These are phyloP conservation scores for Stenopsyche tienmushanensis DNA, from an alignment of 1,140 invertebrate genomes.

Conservation along the genomic window DNA sequence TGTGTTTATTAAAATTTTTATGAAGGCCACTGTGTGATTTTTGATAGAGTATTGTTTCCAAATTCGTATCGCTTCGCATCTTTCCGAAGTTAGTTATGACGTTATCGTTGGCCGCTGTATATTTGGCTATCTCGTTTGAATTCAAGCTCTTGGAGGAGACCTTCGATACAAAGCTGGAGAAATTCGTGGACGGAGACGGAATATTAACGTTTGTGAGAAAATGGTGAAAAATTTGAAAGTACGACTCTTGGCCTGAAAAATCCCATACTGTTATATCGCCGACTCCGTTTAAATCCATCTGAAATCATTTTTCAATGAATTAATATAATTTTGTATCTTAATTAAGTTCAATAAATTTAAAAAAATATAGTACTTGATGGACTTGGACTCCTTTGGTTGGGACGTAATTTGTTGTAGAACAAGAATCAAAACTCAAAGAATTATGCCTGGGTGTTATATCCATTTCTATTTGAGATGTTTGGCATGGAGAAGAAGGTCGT, in stretches of 20 bases:
- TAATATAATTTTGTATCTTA: background rate
- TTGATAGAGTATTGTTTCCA: constrained; percentile 39
- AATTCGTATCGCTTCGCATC: constrained; percentile 29
- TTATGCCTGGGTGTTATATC: constrained; percentile 63
- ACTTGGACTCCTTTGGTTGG: constrained; percentile 72
- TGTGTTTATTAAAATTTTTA: constrained; percentile 27
- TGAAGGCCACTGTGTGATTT: constrained; percentile 43
- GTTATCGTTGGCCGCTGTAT: constrained; percentile 39
- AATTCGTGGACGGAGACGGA: constrained; percentile 38
- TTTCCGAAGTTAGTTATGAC: constrained; percentile 39
- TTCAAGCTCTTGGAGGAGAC: constrained; percentile 19
- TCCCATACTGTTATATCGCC: constrained; percentile 78
- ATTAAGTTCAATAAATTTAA: background rate
- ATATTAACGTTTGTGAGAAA: constrained; percentile 62
- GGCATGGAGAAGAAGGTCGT: constrained; percentile 48
- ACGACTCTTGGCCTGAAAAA: constrained; percentile 80
- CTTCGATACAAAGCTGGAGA: constrained; percentile 20
- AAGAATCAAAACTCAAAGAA: constrained; percentile 63
- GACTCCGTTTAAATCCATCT: constrained; percentile 58
- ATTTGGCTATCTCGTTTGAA: constrained; percentile 37
- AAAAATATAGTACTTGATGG: constrained; percentile 54
- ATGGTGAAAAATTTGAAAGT: constrained; percentile 77
- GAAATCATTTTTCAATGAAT: constrained; percentile 35
- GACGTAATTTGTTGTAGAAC: constrained; percentile 55
- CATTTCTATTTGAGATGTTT: constrained; percentile 58